Conservation (phyloP, 2,888 invertebrate species). For the Cremastinae sp. region DNA sequence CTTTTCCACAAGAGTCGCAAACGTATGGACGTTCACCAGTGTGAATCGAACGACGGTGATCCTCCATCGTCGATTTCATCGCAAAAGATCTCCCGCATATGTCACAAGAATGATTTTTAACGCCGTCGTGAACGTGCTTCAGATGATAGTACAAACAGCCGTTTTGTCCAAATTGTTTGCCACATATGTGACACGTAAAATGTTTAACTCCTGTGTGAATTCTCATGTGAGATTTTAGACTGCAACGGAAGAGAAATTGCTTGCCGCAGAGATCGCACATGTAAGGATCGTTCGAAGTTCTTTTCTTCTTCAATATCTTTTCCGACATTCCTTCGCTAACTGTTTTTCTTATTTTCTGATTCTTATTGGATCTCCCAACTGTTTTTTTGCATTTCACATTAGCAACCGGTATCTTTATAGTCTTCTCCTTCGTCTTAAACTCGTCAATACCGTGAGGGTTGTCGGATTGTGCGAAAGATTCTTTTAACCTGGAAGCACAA, state of each 20-base stretch:
- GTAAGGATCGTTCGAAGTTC: constrained; percentile 33
- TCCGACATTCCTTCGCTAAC: not conserved
- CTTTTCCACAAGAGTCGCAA: constrained; percentile 81
- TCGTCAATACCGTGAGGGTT: not conserved
- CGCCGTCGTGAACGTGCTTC: constrained; percentile 81
- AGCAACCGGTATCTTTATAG: not conserved
- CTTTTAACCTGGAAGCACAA: constrained; percentile 54
- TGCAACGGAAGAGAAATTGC: constrained; percentile 65
- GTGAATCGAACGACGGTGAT: constrained; percentile 80
- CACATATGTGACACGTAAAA: constrained; percentile 81
- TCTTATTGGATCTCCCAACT: not conserved
- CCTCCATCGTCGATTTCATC: constrained; percentile 81
- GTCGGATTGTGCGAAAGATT: not conserved
- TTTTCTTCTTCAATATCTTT: constrained; percentile 20
- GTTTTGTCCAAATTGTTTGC: constrained; percentile 80
- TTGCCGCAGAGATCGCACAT: constrained; percentile 68
- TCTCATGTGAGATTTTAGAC: constrained; percentile 66
- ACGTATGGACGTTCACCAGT: constrained; percentile 79
- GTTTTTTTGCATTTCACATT: not conserved
- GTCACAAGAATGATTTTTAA: constrained; percentile 81
- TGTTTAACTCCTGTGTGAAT: constrained; percentile 70
- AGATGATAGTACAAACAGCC: constrained; percentile 83
- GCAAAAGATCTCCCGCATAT: constrained; percentile 81
- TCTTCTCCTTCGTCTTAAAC: not conserved
- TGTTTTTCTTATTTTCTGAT: not conserved